Evolutionary conservation across 2,888 invertebrate species (phyloP), one percentile per base, ranked within the genome.

Genomic region (Acleris holmiana): DNA sequence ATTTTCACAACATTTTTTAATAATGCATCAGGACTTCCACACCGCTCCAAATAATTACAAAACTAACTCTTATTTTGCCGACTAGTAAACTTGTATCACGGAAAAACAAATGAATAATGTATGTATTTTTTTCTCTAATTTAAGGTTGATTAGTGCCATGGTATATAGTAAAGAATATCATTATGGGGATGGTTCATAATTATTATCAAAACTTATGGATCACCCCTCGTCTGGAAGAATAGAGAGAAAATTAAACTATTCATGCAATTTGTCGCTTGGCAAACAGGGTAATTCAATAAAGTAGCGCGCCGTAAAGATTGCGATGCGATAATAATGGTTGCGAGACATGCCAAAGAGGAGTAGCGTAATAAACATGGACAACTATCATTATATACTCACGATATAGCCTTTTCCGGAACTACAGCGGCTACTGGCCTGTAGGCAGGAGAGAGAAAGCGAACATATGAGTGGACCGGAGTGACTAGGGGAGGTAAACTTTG

Each of bases 351-450:
- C 73, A 76, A 75, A 79, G 73, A 79, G 76, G 78, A 77, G 75
- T 70, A 73, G 70, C 69, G 78, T 72, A 77, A 71, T 79, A 82
- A 81, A 84, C 79, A 82, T 83, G 80, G 86, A 86, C 85, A 89
- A 88, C 85, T 87, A 83, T 86, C 85, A 80, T 77, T 84, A 92
- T 94, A 97, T 94, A 97, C 97, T 96, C 94, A 97, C 97, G 97
- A 97, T 97, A 96, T 97, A 97, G 95, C 97, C 97, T 95, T 96
- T 97, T 94, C 96, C 97, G 94, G 96, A 97, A 94, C 96, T 97
- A 94, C 97, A 96, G 94, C 96, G 96, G 94, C 96, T 97, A 95
- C 96, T 96, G 93, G 96, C 96, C 97, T 97, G 94, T 88, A 88
- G 88, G 89, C 94, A 94, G 86, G 89, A 88, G 88, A 93, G 85